These are phyloP conservation scores for Corythoichthys haematopterus DNA, from an alignment of 2,113 vertebrate genomes.

Conservation along the genomic window DNA sequence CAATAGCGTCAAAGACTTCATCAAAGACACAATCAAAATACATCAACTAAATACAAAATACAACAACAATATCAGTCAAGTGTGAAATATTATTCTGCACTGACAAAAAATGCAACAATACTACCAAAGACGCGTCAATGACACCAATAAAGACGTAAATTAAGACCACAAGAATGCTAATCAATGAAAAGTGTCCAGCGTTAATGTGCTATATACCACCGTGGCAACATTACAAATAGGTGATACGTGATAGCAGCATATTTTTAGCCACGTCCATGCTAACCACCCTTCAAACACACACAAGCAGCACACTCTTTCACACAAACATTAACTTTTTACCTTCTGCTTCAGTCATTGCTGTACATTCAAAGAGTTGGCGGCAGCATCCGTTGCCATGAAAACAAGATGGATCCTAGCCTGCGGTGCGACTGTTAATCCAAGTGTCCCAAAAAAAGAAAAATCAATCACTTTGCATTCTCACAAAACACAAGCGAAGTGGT, in stretches of 20 bases:
- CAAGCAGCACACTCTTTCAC: constrained; percentile 1
- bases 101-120: no score
- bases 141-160: no score
- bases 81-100: no score
- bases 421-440: constrained; percentile 12
- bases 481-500: constrained; percentile 8
- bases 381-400: constrained; percentile 44
- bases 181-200: background rate
- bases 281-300: constrained; percentile 9
- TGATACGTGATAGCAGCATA: constrained; percentile 53
- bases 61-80: no score
- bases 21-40: background rate
- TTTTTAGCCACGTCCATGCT: constrained; percentile 54
- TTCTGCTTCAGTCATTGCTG: constrained; percentile 58
- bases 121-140: no score
- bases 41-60: no score
- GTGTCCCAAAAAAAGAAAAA: background rate
- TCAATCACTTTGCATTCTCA: constrained; percentile 5
- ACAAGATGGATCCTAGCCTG: constrained; percentile 22
- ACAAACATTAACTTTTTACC: constrained; percentile 43
- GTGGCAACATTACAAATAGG: constrained; percentile 45
- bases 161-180: background rate
- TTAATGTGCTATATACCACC: background rate
- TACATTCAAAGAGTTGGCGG: constrained; percentile 11
- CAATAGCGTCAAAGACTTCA: background rate